Percentiles rank a stretch among this genome's conserved stretches.
These are phyloP conservation scores for Pteromalus puparum DNA, from an alignment of 1,140 invertebrate species.

Conservation along the genomic window DNA sequence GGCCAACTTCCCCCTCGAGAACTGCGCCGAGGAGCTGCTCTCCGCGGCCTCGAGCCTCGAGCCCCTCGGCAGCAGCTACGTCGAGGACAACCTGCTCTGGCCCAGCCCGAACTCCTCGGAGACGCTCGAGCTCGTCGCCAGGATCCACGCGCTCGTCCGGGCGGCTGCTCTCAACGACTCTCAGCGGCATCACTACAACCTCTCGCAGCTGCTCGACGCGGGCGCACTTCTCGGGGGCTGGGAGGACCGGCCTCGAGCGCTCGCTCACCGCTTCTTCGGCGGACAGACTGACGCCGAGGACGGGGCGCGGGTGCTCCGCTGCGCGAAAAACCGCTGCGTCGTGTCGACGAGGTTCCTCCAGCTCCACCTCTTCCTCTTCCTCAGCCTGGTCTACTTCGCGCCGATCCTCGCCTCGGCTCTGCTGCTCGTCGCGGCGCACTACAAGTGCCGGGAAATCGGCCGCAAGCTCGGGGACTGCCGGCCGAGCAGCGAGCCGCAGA, in stretches of 20 bases:
- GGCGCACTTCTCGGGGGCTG: not conserved
- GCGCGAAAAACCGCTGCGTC: not conserved
- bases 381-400: not conserved
- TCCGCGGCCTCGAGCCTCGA: not conserved
- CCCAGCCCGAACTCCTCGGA: not conserved
- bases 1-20: slow-evolving; percentile 16
- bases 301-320: not conserved
- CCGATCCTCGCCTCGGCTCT: not conserved
- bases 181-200: not conserved
- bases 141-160: not conserved
- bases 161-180: not conserved
- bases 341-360: not conserved
- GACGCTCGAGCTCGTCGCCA: not conserved
- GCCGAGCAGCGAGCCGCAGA: not conserved
- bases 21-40: not conserved
- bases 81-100: not conserved
- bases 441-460: not conserved
- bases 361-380: not conserved
- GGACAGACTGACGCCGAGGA: not conserved
- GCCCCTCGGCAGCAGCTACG: not conserved
- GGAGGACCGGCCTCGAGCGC: not conserved
- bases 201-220: not conserved
- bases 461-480: not conserved
- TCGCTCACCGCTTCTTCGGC: too few relatives aligned
- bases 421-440: not conserved